Conservation (phyloP, 1,140 invertebrate genomes). For the Galleria mellonella region DNA sequence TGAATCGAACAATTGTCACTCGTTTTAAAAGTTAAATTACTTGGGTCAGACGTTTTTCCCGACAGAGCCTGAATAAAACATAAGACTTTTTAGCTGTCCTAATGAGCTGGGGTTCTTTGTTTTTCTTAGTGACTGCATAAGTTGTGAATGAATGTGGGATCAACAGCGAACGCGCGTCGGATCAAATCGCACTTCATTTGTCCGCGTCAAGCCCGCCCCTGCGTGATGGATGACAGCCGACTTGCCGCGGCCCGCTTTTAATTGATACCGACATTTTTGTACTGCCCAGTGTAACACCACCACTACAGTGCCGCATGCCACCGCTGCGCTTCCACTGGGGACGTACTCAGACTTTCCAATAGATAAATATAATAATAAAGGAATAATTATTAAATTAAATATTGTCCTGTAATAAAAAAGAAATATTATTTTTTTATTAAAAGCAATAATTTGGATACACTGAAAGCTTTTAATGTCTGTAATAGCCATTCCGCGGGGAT, state of each 20-base stretch:
- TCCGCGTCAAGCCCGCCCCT: slow-evolving; percentile 45
- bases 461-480: too few species aligned
- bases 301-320: background rate
- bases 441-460: too few species aligned
- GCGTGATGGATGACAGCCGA: slow-evolving; percentile 41
- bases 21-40: slow-evolving; percentile 68
- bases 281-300: slow-evolving; percentile 10
- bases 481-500: too few species aligned
- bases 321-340: background rate
- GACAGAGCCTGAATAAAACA: slow-evolving; percentile 62
- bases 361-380: too few species aligned
- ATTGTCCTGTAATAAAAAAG: too few species aligned
- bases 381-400: too few species aligned
- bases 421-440: too few species aligned
- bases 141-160: slow-evolving; percentile 63
- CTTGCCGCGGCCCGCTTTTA: slow-evolving; percentile 45
- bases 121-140: slow-evolving; percentile 65
- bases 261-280: slow-evolving; percentile 64
- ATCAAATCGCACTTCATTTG: slow-evolving; percentile 72
- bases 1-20: slow-evolving; percentile 62
- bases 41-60: slow-evolving; percentile 53
- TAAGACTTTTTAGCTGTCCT: slow-evolving; percentile 62
- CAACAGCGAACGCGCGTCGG: slow-evolving; percentile 32
- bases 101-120: slow-evolving; percentile 59
- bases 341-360: too few species aligned